These are phyloP conservation scores for Sarcophaga carnaria DNA, from an alignment of 2,888 invertebrate genomes.

Conservation along the genomic window DNA sequence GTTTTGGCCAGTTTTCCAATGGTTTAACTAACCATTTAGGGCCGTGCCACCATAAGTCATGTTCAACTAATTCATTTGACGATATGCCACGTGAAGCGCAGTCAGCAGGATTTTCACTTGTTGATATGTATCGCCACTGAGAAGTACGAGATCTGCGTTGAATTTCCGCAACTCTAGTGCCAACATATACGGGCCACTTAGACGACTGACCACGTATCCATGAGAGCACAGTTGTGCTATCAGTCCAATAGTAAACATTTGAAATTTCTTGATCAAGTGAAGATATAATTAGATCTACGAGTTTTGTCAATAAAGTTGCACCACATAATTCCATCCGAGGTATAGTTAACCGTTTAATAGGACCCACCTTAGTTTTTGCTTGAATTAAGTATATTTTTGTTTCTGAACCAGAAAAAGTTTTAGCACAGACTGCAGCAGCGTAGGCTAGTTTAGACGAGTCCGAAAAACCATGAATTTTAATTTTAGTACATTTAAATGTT, in stretches of 20 bases:
- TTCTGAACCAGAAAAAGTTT: background rate
- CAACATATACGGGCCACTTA: conserved; percentile 5
- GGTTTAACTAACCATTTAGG: too few species aligned
- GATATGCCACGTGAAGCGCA: too few species aligned
- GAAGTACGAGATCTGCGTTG: background rate
- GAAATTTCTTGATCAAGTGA: conserved; percentile 4
- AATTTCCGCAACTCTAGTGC: too few species aligned
- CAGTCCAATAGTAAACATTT: conserved; percentile 45
- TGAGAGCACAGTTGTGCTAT: conserved; percentile 51
- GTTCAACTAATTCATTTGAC: too few species aligned
- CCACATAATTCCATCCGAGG: conserved; percentile 28
- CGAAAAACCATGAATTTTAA: conserved; percentile 54
- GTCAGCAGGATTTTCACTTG: conserved; percentile 11
- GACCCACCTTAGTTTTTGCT: conserved; percentile 36
- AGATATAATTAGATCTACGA: conserved; percentile 8
- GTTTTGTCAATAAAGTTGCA: conserved; percentile 23
- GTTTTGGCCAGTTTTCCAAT: too few species aligned
- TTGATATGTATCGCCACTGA: conserved; percentile 12
- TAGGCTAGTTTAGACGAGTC: conserved; percentile 44
- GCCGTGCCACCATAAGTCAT: too few species aligned
- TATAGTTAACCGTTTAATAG: conserved; percentile 23
- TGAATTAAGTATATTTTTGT: too few species aligned
- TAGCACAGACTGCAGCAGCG: conserved; percentile 51
- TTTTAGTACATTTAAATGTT: background rate
- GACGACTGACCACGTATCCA: conserved; percentile 47